Percentiles rank a stretch among this genome's conserved stretches.
Evolutionary conservation across 64 coral and sea anemone genomes (phyloP).

Genomic region (Montipora cactus): DNA sequence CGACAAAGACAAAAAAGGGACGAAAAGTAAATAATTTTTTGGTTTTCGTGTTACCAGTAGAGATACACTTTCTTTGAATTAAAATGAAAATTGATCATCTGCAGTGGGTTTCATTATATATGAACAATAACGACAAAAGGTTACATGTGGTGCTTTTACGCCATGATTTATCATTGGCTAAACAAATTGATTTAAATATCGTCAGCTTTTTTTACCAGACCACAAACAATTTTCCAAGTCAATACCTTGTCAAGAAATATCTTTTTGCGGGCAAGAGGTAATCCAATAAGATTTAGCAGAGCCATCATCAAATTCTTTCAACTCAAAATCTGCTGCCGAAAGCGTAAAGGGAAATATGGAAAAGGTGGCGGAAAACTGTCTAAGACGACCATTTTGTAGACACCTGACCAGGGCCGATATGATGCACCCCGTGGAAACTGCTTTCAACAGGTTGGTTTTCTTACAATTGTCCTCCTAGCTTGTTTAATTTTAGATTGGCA

Average conservation of each 20-base stretch:
- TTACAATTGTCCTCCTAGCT: too few relatives aligned
- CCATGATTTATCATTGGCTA: background rate
- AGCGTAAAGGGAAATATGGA: background rate
- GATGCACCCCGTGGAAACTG: too few relatives aligned
- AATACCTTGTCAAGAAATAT: constrained; percentile 37
- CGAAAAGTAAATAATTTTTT: too few relatives aligned
- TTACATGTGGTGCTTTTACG: background rate
- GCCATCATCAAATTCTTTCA: constrained; percentile 4
- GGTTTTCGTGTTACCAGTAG: too few relatives aligned
- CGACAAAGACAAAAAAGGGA: too few relatives aligned
- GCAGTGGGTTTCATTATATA: background rate
- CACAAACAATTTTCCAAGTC: constrained; percentile 45
- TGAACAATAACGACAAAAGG: background rate
- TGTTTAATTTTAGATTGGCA: too few relatives aligned
- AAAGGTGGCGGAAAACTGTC: too few relatives aligned
- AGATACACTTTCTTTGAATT: too few relatives aligned
- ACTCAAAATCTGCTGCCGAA: background rate
- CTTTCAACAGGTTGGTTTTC: too few relatives aligned
- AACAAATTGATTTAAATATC: background rate
- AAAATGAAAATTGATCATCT: too few relatives aligned
- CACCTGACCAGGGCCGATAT: too few relatives aligned
- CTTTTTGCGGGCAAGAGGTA: constrained; percentile 21
- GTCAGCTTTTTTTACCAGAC: background rate
- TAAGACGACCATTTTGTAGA: too few relatives aligned
- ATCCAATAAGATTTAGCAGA: constrained; percentile 38